A percentile compares a stretch with the other conserved stretches of the same genome.
phyloP scores from a whole-genome alignment of 2,113 vertebrate species.

The Collichthys lucidus region DNA sequence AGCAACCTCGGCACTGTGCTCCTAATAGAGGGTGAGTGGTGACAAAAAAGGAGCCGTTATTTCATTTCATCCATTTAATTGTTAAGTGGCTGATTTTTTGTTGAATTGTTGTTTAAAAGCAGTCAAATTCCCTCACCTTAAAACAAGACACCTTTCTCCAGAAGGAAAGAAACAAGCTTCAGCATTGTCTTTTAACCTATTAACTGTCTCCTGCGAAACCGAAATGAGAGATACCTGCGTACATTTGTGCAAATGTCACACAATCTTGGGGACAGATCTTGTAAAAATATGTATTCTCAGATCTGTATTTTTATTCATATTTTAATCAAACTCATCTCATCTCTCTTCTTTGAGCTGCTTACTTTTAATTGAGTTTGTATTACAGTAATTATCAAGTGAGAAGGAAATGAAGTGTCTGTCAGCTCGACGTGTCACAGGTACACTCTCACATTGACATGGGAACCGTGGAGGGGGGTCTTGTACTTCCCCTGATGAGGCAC shows the following conservation, averaged over 20 bases:
- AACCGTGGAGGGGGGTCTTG: conserved; percentile 65
- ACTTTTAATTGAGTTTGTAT: conserved; percentile 82
- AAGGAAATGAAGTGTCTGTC: conserved; percentile 76
- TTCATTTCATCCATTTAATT: conserved; percentile 28
- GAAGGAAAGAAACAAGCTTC: neutral
- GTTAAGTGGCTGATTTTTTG: conserved; percentile 24
- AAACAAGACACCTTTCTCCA: neutral
- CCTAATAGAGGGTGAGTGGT: conserved; percentile 22
- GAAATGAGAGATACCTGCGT: neutral
- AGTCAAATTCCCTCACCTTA: neutral
- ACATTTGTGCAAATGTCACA: neutral
- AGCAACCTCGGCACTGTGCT: conserved; percentile 26
- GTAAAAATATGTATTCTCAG: conserved; percentile 55
- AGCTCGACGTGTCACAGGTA: conserved; percentile 78
- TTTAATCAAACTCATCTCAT: conserved; percentile 71
- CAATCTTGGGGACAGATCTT: conserved; percentile 27
- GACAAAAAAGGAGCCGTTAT: conserved; percentile 26
- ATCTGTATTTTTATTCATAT: conserved; percentile 63
- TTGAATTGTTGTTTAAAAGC: neutral
- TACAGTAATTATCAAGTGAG: conserved; percentile 81
- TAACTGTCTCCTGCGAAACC: conserved; percentile 1
- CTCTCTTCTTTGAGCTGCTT: conserved; percentile 61
- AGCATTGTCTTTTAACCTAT: neutral
- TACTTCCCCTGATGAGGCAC: conserved; percentile 71
- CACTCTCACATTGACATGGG: conserved; percentile 76